Evolutionary conservation across 2,113 vertebrate species (phyloP), one percentile per base, ranked within the genome.

Genomic region (Petrocephalus zakoni): DNA sequence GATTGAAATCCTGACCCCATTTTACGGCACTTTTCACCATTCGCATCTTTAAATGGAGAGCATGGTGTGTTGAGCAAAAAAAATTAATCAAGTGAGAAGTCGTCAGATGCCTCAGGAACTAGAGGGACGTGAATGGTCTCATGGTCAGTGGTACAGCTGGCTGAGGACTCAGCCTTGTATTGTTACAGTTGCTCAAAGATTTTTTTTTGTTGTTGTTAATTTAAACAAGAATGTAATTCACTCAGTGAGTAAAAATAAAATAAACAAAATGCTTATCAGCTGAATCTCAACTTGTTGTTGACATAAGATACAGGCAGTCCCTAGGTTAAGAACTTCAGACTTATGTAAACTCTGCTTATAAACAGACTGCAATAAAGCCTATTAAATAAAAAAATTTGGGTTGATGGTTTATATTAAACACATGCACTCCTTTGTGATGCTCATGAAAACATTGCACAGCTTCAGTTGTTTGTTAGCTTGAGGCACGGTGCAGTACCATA

Each of bases 1-100:
- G 84, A 86, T 86, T 86, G 84, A 86, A 86, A 55, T 55, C 51
- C 25, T 86, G 84, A 86, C 84, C 84, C 51, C 84, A 86, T 86
- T 86, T 86, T 86, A 37, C 84, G 56, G 78, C 78, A 19, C 37
- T 82, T 17, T 42, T 82, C 37, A 19, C 34, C 13, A 21, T 82
- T 7, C 17, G 37, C 68, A 2, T 13, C 21, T 82, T 82, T 82
- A 82, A 82, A 37, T 19, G 17, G 78, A 46, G 34, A 11, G 42
- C 4, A 19, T 22, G 61, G n/a, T 68, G 61, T 68, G 1, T 64
- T 9, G 52, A 15, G 52, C 2, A 15, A 55, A 55, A 55, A 68
- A 17, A 58, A 58, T 58, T 17, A n/a, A 81, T 42, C 75, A 37
- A 81, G 75, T 37, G 75, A n/a, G n/a, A 42, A 37, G 34, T 13